Conservation (phyloP, 2,113 vertebrate genomes). For the Rousettus leschenaultii region DNA sequence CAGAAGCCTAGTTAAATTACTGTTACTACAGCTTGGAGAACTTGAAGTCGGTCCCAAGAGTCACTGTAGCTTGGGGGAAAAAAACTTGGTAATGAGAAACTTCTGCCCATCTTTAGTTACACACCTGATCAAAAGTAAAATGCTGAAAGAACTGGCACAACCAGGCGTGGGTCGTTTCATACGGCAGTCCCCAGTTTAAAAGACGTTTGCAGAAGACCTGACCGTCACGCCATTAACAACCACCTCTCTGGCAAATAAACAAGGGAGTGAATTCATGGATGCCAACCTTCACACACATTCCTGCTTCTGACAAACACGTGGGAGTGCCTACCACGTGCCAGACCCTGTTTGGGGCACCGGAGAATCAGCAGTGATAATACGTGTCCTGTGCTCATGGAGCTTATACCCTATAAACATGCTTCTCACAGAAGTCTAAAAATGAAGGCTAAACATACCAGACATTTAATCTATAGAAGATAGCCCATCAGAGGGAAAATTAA, state of each 20-base stretch:
- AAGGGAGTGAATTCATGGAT: neutral
- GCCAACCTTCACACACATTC: neutral
- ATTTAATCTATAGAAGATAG: neutral
- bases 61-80: neutral
- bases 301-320: neutral
- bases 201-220: neutral
- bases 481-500: neutral
- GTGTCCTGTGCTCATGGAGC: neutral
- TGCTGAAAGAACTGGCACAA: neutral
- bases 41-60: neutral
- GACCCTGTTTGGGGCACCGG: neutral
- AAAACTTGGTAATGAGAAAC: conserved; percentile 42
- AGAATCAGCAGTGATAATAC: neutral
- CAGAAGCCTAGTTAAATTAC: conserved; percentile 45
- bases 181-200: neutral
- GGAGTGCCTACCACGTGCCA: neutral
- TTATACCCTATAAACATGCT: neutral
- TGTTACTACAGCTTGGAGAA: conserved; percentile 24
- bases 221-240: neutral
- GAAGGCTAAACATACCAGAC: neutral
- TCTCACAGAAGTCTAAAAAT: neutral
- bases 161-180: neutral
- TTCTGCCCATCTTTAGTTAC: conserved; percentile 45
- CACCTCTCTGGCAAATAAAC: neutral
- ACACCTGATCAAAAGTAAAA: conserved; percentile 34